Evolutionary conservation across 2,888 invertebrate species (phyloP).

Genomic region (Ectobius pallidus): DNA sequence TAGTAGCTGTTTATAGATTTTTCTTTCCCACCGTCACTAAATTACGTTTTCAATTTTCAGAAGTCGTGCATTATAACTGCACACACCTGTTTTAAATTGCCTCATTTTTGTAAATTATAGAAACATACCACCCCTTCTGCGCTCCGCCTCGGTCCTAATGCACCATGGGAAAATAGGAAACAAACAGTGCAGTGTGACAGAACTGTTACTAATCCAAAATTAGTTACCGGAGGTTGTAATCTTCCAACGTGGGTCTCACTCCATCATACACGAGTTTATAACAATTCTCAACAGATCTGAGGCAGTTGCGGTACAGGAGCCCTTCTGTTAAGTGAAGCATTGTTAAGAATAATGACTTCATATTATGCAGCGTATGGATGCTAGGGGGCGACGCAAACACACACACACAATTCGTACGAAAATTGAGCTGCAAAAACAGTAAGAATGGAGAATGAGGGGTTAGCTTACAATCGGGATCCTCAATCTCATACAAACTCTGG

Average conservation of each 20-base stretch:
- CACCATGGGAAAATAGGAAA: too few species aligned
- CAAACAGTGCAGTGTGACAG: too few species aligned
- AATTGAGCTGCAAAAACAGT: slow-evolving; percentile 30
- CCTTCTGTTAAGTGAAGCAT: slow-evolving; percentile 29
- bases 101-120: too few species aligned
- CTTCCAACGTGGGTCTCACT: background rate
- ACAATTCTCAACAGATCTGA: slow-evolving; percentile 3
- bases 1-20: too few species aligned
- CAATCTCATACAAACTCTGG: too few species aligned
- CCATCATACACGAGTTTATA: background rate
- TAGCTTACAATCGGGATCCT: too few species aligned
- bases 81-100: too few species aligned
- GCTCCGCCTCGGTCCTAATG: too few species aligned
- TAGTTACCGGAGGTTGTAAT: background rate
- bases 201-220: background rate
- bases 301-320: background rate
- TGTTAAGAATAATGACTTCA: slow-evolving; percentile 38
- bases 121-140: too few species aligned
- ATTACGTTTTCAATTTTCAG: too few species aligned
- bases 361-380: slow-evolving; percentile 24
- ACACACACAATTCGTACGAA: slow-evolving; percentile 22
- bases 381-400: slow-evolving; percentile 1
- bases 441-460: background rate
- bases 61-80: too few species aligned
- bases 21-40: too few species aligned